Base-by-base conservation (phyloP, 2,113 vertebrate genomes). In the Seriola quinqueradiata region DNA sequence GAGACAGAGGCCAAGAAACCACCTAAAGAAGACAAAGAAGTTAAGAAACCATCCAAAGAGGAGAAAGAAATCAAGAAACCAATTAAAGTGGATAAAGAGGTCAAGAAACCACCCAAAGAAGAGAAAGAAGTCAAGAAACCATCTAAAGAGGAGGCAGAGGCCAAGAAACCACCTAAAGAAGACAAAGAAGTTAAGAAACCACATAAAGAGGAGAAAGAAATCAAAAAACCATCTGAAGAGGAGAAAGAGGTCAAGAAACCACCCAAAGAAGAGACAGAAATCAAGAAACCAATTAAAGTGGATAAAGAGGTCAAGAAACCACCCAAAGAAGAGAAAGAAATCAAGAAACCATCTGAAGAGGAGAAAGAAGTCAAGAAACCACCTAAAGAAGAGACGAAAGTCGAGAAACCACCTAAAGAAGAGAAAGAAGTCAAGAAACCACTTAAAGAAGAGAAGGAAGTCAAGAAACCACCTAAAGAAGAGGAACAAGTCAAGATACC, bases 71-170 rank as follows among this genome's bases (percentile, higher is more conserved):
- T 16, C 1, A 75, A 70, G 25, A 70, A 34, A 38, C 25, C 46
- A 17, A 9, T 57, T 5, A 64, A 75, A 21, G 68, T 79, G 21
- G 23, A 71, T 32, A 72, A 42, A 57, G 65, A 72, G 6, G 55
- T 21, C 0, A 81, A 81, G 44, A 70, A 66, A 28, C 66, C 32
- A 8, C 4, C 11, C 1, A 71, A 74, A 71, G 75, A 71, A 13
- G 44, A 66, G 12, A 34, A 40, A 36, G 10, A 79, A 5, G 67
- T 16, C 0, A 75, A 70, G 25, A 70, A 61, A 28, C 50, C 25
- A 2, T 0, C 16, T 0, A 70, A 25, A 55, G 42, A 84, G 5
- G 17, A 71, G 0, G 57, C 11, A 70, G 38, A 74, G 4, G 13
- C 10, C 0, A 68, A 79, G 61, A 75, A 48, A 55, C 48, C 44